phyloP scores from a whole-genome alignment of 1,140 invertebrate species.

The Aphis gossypii region DNA sequence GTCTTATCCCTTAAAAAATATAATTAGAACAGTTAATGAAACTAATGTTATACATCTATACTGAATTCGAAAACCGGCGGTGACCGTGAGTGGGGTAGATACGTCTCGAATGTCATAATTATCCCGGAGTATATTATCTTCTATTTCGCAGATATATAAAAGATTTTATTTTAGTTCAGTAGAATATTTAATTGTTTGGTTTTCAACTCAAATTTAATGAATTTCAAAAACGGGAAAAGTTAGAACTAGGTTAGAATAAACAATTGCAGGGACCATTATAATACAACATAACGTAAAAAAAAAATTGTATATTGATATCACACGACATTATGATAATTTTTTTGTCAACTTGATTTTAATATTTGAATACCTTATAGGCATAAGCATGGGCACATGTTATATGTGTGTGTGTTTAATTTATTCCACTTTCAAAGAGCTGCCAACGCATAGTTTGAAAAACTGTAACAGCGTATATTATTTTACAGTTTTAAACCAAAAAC shows the following conservation, averaged over 20 bases:
- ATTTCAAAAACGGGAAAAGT: not conserved
- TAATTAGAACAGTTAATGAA: not conserved
- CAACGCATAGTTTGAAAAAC: not conserved
- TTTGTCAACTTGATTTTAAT: too few relatives aligned
- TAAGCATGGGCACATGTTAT: not conserved
- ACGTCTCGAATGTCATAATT: not conserved
- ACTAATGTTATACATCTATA: not conserved
- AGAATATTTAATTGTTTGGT: too few relatives aligned
- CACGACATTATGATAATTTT: too few relatives aligned
- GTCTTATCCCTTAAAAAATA: not conserved
- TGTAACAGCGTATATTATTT: not conserved
- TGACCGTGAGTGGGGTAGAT: not conserved
- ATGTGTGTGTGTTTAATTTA: not conserved
- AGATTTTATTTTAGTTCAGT: too few relatives aligned
- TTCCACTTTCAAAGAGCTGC: not conserved
- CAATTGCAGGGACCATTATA: not conserved
- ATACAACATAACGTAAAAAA: too few relatives aligned
- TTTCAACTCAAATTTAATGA: not conserved
- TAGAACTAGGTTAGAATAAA: not conserved
- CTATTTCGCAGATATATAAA: too few relatives aligned
- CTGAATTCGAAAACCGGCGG: not conserved
- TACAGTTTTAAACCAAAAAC: not conserved
- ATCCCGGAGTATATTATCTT: not conserved
- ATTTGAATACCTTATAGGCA: not conserved
- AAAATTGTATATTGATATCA: not conserved